Evolutionary conservation across 2,888 invertebrate genomes (phyloP), one percentile per base, ranked within the genome.

Genomic region (Norana najaformis): DNA sequence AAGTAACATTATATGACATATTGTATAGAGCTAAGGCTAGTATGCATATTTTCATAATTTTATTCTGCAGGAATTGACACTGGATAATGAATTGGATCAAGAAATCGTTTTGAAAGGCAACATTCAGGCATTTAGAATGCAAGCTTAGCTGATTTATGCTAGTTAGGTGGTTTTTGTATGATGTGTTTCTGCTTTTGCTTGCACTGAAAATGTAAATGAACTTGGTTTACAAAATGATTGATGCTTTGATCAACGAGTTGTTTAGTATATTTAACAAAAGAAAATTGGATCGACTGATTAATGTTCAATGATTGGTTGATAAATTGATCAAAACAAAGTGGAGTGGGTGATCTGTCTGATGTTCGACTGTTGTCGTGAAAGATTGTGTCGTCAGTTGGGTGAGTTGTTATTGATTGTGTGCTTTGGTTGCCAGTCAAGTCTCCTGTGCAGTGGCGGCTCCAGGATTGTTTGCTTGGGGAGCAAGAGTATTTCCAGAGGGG

Each of bases 121-220:
- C 69, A 69, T 69, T 69, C 69, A 69, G 69, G 69, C n/a, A n/a
- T n/a, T 30, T 69, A 69, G 8, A 11, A 69, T 69, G n/a, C 69
- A 69, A 69, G n/a, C 69, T 69, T n/a, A n/a, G 69, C 69, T n/a
- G n/a, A 69, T 69, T 69, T 69, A 30, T 69, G 69, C 69, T 69
- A n/a, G 4, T 3, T 69, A 69, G 69, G 69, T 13, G 69, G 69
- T 69, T 69, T n/a, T 69, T 69, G 69, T 69, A 69, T 13, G n/a
- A 69, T 69, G 69, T n/a, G n/a, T 69, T 69, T 69, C 69, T 69
- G 69, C 69, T 69, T 69, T 69, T 69, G 69, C n/a, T n/a, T 69
- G 69, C 69, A 69, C 30, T n/a, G 11, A 69, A 69, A n/a, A 69
- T n/a, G 6, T n/a, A 47, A 23, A 69, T 69, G 69, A 69, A n/a